Evolutionary conservation across 2,113 vertebrate genomes (phyloP), one percentile per base, ranked within the genome.

Genomic region (Clarias magur): DNA sequence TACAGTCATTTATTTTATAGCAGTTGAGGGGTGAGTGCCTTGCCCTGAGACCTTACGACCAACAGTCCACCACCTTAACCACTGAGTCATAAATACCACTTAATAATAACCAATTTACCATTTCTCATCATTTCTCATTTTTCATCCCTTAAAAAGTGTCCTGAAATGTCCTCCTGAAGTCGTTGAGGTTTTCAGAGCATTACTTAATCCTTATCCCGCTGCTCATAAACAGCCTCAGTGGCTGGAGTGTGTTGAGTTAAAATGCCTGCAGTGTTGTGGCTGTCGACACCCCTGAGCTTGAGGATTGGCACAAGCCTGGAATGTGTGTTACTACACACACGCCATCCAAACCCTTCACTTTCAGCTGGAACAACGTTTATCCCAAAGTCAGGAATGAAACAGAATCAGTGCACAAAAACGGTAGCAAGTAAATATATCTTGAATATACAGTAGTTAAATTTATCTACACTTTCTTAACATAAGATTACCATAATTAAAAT

Each of bases 181-280:
- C 63, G 2, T n/a, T 13, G 65, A 67, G 16, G 7, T 72, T 10
- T 30, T 73, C 70, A 11, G 23, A n/a, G 23, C 23, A 54, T 12
- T 16, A 23, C 70, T 21, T 73, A 12, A 34, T 70, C 67, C 67
- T 4, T 70, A 34, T 73, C 70, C 70, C 21, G 34, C 38, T 73
- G 23, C 73, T 54, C 4, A 15, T n/a, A 53, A 76, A n/a, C 48
- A 75, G 38, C 72, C 21, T 48, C 38, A 48, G 79, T 87, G 89
- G 86, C 84, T 53, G 27, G 79, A 90, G 56, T 60, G 65, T 82
- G 87, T 75, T 60, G 65, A 80, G 87, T 75, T 88, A 88, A 86
- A 88, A 93, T 91, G 88, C 85, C 73, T 90, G 90, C 82, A 91
- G 92, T 93, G 93, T 90, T 89, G 89, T 62, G 34, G 38, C 53